These are phyloP conservation scores for Ecdyonurus torrentis DNA, from an alignment of 2,888 invertebrate genomes.

Conservation along the genomic window DNA sequence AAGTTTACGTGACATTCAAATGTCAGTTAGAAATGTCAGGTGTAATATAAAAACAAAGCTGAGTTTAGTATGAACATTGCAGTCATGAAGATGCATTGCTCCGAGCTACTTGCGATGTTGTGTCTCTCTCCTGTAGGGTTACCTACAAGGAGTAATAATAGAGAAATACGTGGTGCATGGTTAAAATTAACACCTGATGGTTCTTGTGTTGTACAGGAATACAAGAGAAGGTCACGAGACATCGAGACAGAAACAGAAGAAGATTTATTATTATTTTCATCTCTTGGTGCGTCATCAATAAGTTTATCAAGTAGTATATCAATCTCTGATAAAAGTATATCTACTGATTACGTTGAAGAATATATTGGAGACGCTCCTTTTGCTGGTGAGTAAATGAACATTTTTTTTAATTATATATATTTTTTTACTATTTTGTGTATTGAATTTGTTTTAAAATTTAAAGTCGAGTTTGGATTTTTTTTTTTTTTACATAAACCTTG, in stretches of 20 bases:
- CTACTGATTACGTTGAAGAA: constrained; percentile 63
- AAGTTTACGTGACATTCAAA: background rate
- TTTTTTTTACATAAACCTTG: too few relatives aligned
- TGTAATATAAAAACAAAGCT: background rate
- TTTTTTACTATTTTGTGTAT: too few relatives aligned
- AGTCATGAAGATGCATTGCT: background rate
- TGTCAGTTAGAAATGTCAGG: background rate
- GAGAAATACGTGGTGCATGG: too few relatives aligned
- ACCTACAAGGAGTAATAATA: background rate
- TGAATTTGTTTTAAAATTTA: too few relatives aligned
- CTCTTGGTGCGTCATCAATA: constrained; percentile 43
- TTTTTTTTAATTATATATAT: too few relatives aligned
- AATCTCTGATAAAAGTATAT: constrained; percentile 56
- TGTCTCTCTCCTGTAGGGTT: background rate
- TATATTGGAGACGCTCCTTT: constrained; percentile 73
- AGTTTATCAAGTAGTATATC: constrained; percentile 56
- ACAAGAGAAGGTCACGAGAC: constrained; percentile 67
- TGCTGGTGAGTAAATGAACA: constrained; percentile 51
- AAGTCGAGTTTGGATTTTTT: too few relatives aligned
- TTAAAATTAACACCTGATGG: background rate
- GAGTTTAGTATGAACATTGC: too few relatives aligned
- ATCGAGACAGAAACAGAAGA: constrained; percentile 68
- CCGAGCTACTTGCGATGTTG: background rate
- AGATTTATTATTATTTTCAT: constrained; percentile 29
- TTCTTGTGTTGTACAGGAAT: constrained; percentile 40